Evolutionary conservation across 1,140 invertebrate species (phyloP).

Genomic region (Drosophila lacertosa): DNA sequence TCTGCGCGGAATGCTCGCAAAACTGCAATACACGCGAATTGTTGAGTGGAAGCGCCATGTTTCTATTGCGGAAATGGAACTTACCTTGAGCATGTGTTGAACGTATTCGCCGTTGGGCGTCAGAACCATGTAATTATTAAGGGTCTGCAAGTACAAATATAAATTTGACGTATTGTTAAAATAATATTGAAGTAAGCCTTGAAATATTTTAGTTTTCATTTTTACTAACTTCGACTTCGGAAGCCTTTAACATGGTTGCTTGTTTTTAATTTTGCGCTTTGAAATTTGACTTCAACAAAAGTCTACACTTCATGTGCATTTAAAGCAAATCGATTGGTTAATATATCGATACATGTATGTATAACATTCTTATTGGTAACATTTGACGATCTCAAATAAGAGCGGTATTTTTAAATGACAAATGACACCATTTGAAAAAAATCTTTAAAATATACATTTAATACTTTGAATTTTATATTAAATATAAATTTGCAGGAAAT

Average conservation of each 20-base stretch:
- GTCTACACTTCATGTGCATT: background rate
- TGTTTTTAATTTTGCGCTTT: conserved; percentile 27
- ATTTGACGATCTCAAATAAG: background rate
- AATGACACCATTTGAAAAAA: background rate
- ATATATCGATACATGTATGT: no score
- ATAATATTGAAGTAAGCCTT: background rate
- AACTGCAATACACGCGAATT: conserved; percentile 21
- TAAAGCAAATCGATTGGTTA: background rate
- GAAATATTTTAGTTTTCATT: background rate
- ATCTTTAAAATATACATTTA: background rate
- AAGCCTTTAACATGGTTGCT: conserved; percentile 27
- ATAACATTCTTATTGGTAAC: background rate
- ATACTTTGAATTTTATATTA: no score
- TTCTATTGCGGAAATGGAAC: background rate
- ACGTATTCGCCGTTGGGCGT: conserved; percentile 50
- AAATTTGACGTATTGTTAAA: no score
- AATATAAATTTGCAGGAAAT: no score
- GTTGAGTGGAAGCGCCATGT: background rate
- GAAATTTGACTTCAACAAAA: conserved; percentile 1
- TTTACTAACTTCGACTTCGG: conserved; percentile 22
- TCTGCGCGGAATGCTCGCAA: conserved; percentile 46
- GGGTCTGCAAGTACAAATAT: background rate
- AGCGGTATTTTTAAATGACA: background rate
- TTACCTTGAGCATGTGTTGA: conserved; percentile 47
- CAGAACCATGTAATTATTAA: conserved; percentile 54